A percentile compares a stretch with the other conserved stretches of the same genome.
These are phyloP conservation scores for Anseranas semipalmata DNA, from an alignment of 2,113 vertebrate genomes.

Conservation along the genomic window DNA sequence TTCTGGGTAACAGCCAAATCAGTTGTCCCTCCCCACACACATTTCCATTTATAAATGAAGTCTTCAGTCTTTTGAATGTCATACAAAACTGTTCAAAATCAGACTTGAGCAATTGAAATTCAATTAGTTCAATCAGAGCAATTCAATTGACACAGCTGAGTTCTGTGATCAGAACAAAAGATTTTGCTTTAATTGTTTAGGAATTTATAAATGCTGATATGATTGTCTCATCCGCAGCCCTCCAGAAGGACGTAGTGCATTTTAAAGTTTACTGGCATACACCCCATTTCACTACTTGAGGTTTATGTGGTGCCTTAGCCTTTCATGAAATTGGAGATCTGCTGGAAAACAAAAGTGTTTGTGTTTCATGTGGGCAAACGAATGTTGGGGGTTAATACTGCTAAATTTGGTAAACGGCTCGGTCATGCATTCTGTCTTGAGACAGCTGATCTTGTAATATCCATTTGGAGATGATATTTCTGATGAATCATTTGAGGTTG, in stretches of 20 bases:
- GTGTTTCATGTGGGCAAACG: background rate
- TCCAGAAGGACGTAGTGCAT: background rate
- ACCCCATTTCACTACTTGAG: background rate
- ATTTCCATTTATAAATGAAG: background rate
- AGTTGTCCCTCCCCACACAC: background rate
- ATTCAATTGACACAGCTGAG: background rate
- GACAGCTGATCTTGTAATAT: background rate
- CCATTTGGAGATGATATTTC: background rate
- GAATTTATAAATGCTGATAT: background rate
- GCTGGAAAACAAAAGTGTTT: background rate
- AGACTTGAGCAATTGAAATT: background rate
- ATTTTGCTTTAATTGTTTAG: background rate
- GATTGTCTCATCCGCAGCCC: background rate
- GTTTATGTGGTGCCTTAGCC: background rate
- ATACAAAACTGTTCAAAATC: background rate
- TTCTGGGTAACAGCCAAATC: background rate
- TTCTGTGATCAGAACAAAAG: background rate
- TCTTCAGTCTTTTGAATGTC: background rate
- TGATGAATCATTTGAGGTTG: background rate
- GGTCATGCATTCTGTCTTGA: background rate
- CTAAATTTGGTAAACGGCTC: background rate
- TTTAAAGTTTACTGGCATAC: background rate
- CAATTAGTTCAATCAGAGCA: background rate
- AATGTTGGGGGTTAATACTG: accelerated
- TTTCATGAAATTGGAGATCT: background rate